A percentile compares a stretch with the other conserved stretches of the same genome.
These are phyloP conservation scores for Spilogale gracilis DNA, from an alignment of 2,113 vertebrate genomes.

Conservation along the genomic window DNA sequence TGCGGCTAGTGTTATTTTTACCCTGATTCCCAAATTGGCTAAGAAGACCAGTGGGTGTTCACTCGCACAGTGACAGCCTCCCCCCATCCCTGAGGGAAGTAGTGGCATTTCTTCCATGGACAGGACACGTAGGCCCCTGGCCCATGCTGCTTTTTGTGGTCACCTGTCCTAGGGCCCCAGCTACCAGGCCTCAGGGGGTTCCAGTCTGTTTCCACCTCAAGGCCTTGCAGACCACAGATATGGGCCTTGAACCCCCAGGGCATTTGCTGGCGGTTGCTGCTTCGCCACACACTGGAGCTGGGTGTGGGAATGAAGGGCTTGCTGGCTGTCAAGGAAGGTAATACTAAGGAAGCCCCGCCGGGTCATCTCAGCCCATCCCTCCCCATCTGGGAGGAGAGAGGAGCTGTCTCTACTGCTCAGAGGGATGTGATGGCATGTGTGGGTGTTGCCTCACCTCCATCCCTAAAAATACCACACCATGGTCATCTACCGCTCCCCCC, in stretches of 20 bases:
- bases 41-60: slow-evolving; percentile 73
- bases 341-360: background rate
- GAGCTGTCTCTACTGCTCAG: slow-evolving; percentile 56
- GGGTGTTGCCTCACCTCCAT: slow-evolving; percentile 54
- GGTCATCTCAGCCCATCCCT: background rate
- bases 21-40: slow-evolving; percentile 62
- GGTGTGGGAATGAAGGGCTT: background rate
- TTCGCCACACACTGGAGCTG: background rate
- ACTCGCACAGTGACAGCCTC: slow-evolving; percentile 17
- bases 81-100: background rate
- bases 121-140: background rate
- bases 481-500: slow-evolving; percentile 27
- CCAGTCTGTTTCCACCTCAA: background rate
- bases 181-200: background rate
- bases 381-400: background rate
- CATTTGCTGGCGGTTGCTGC: slow-evolving; percentile 42
- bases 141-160: background rate
- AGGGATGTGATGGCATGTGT: slow-evolving; percentile 63
- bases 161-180: background rate
- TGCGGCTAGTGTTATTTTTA: slow-evolving; percentile 81
- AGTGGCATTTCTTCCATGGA: slow-evolving; percentile 24
- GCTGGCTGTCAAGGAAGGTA: background rate
- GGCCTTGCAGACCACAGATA: background rate
- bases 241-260: background rate
- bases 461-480: slow-evolving; percentile 74